A percentile compares a stretch with the other conserved stretches of the same genome.
Evolutionary conservation across 2,888 invertebrate genomes (phyloP).

Genomic region (Penaeus monodon): DNA sequence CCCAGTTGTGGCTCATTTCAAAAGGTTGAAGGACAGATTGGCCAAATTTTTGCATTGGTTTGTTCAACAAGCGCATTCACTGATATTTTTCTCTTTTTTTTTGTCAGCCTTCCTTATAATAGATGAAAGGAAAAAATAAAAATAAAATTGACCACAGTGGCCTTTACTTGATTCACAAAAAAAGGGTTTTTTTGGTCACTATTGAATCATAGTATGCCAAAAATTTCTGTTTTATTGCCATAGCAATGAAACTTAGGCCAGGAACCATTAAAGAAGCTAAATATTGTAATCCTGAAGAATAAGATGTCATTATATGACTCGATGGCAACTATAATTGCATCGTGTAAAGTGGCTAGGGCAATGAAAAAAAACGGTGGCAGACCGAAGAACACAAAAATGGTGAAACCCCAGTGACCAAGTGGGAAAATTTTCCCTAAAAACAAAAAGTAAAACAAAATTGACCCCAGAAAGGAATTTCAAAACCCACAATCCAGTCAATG

Average conservation of each 20-base stretch:
- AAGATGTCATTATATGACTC: slow-evolving; percentile 31
- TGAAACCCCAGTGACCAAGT: slow-evolving; percentile 27
- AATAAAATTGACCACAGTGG: background rate
- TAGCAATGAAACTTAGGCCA: slow-evolving; percentile 12
- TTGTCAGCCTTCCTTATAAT: slow-evolving; percentile 24
- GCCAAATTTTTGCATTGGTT: slow-evolving; percentile 15
- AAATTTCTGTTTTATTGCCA: background rate
- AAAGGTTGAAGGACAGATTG: slow-evolving; percentile 37
- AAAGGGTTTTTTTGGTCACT: too few species aligned
- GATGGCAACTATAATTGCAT: slow-evolving; percentile 22
- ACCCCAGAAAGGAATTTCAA: too few species aligned
- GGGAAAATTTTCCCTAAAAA: slow-evolving; percentile 14
- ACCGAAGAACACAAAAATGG: slow-evolving; percentile 25
- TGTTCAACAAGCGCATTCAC: slow-evolving; percentile 2
- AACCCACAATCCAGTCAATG: background rate
- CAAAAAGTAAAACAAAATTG: too few species aligned
- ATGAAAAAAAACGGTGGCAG: slow-evolving; percentile 22
- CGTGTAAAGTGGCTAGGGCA: slow-evolving; percentile 32
- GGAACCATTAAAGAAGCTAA: background rate
- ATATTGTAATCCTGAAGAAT: slow-evolving; percentile 15
- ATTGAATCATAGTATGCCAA: too few species aligned
- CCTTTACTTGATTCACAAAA: too few species aligned
- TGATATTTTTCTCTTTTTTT: slow-evolving; percentile 1
- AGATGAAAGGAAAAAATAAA: slow-evolving; percentile 13
- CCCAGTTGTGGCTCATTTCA: slow-evolving; percentile 58